phyloP scores from a whole-genome alignment of 2,888 invertebrate genomes.

The Agonopterix heracliana region DNA sequence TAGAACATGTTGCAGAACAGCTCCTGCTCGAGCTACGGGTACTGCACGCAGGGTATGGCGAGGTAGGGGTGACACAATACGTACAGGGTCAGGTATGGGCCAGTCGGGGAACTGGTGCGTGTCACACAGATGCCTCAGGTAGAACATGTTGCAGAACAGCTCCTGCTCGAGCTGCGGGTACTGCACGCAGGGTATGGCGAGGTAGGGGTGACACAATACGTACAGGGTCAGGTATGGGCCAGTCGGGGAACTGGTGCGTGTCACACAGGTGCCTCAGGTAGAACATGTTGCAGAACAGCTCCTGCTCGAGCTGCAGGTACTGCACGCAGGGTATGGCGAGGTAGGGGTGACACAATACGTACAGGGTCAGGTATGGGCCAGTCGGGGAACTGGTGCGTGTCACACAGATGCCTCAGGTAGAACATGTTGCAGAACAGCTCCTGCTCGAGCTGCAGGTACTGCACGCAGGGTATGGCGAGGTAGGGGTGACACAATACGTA shows the following conservation, averaged over 20 bases:
- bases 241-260: too few species aligned
- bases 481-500: slow-evolving; percentile 98
- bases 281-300: slow-evolving; percentile 99
- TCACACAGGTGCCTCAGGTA: slow-evolving; percentile 94
- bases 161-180: too few species aligned
- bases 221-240: slow-evolving; percentile 94
- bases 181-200: slow-evolving; percentile 84
- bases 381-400: too few species aligned
- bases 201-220: slow-evolving; percentile 86
- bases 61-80: too few species aligned
- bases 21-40: slow-evolving; percentile 96
- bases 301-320: slow-evolving; percentile 95
- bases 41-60: slow-evolving; percentile 90
- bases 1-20: slow-evolving; percentile 99
- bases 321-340: too few species aligned
- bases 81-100: too few species aligned
- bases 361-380: too few species aligned
- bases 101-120: too few species aligned
- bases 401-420: slow-evolving; percentile 97
- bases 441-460: slow-evolving; percentile 94
- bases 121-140: too few species aligned
- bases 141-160: too few species aligned
- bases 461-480: slow-evolving; percentile 94
- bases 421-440: slow-evolving; percentile 99
- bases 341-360: too few species aligned